Evolutionary conservation across 2,888 invertebrate species (phyloP).

Genomic region (Caenorhabditis imperialis): DNA sequence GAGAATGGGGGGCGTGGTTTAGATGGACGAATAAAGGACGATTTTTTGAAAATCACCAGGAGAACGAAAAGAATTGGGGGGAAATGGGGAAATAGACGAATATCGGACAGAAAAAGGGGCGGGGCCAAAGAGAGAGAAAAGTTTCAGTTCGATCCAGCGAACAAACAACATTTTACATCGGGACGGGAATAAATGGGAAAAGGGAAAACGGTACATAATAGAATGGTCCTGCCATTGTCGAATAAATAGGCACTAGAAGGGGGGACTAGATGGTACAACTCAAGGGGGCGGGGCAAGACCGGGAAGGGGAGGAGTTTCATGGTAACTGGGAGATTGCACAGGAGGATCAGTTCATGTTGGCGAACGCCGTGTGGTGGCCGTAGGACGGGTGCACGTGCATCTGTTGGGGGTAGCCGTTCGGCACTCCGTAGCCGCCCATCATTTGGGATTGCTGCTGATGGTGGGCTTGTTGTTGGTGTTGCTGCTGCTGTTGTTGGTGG

Average conservation of each 20-base stretch:
- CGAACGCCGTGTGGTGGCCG: slow-evolving; percentile 27
- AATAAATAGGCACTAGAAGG: no score
- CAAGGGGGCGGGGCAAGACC: no score
- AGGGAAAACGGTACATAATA: slow-evolving; percentile 34
- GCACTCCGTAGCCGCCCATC: slow-evolving; percentile 7
- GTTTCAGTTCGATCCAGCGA: no score
- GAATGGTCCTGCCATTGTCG: no score
- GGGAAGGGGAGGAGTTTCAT: no score
- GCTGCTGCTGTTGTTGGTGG: slow-evolving; percentile 21
- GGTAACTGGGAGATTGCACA: no score
- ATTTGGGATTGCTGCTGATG: slow-evolving; percentile 13
- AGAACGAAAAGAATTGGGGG: slow-evolving; percentile 17
- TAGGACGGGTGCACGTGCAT: slow-evolving; percentile 21
- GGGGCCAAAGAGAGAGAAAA: background rate
- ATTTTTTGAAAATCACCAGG: slow-evolving; percentile 32
- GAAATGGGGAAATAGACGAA: background rate
- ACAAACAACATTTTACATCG: slow-evolving; percentile 15
- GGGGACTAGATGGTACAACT: no score
- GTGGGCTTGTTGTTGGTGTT: slow-evolving; percentile 18
- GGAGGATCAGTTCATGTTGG: slow-evolving; percentile 44
- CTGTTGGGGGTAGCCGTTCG: slow-evolving; percentile 17
- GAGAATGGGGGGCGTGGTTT: slow-evolving; percentile 21
- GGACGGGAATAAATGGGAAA: slow-evolving; percentile 7
- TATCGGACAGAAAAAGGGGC: background rate
- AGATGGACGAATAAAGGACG: slow-evolving; percentile 20